Evolutionary conservation across 2,797 vertebrate genomes (phyloP).

Genomic region (Strix occidentalis): DNA sequence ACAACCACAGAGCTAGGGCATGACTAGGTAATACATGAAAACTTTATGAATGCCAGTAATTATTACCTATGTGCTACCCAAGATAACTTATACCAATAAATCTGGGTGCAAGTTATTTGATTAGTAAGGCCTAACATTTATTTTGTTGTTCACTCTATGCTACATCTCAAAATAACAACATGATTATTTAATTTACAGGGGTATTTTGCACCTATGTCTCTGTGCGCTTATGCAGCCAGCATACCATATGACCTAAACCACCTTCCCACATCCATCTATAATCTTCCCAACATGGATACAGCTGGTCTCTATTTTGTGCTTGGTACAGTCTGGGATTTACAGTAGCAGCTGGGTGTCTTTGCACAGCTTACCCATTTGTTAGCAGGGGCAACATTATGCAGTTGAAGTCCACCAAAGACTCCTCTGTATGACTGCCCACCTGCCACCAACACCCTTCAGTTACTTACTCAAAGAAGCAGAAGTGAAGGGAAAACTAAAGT

Average conservation of each 20-base stretch:
- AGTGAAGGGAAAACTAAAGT: neutral
- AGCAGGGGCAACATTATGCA: slow-evolving; percentile 78
- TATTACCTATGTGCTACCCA: neutral
- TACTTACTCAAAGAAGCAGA: neutral
- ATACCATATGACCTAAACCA: slow-evolving; percentile 87
- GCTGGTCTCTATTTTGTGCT: slow-evolving; percentile 87
- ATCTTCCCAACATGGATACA: slow-evolving; percentile 84
- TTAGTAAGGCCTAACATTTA: neutral
- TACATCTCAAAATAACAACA: neutral
- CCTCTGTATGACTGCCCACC: slow-evolving; percentile 72
- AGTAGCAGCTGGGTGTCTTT: slow-evolving; percentile 83
- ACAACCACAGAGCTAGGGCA: neutral
- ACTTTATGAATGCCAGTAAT: neutral
- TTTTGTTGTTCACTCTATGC: neutral
- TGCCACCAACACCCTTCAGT: neutral
- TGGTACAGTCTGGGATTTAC: slow-evolving; percentile 86
- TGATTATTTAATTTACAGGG: slow-evolving; percentile 69
- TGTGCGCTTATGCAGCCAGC: slow-evolving; percentile 87
- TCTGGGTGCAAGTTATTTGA: neutral
- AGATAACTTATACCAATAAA: neutral
- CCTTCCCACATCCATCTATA: slow-evolving; percentile 85
- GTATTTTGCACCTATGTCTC: slow-evolving; percentile 90
- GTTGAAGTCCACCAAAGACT: slow-evolving; percentile 81
- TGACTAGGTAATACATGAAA: neutral
- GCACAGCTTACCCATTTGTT: slow-evolving; percentile 83